phyloP scores from a whole-genome alignment of 1,140 invertebrate species.

The Aphaenogaster rudis region DNA sequence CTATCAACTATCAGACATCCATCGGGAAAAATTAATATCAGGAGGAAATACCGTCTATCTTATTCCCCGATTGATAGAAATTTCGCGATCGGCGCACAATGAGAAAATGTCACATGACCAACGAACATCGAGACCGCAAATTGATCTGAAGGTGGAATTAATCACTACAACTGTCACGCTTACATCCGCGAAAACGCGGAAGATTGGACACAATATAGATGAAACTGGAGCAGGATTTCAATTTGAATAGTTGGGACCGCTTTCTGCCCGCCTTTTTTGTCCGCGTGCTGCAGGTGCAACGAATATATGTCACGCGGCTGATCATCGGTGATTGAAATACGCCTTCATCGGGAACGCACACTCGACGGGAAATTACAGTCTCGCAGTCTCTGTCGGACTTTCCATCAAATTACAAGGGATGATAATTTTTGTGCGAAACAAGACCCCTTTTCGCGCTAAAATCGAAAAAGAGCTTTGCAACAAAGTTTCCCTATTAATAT shows the following conservation, averaged over 20 bases:
- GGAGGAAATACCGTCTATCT: neutral
- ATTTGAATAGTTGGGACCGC: constrained; percentile 47
- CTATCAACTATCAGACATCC: neutral
- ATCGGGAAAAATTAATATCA: constrained; percentile 5
- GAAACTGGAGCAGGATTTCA: constrained; percentile 55
- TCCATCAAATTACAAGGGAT: constrained; percentile 30
- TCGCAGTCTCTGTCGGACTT: constrained; percentile 10
- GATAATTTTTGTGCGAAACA: constrained; percentile 27
- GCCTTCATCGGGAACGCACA: constrained; percentile 14
- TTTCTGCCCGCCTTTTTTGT: constrained; percentile 42
- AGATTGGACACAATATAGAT: constrained; percentile 22
- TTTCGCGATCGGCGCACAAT: constrained; percentile 21
- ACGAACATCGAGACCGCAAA: constrained; percentile 41
- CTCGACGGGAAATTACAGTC: constrained; percentile 34
- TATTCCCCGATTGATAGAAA: constrained; percentile 27
- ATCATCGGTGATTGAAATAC: constrained; percentile 58
- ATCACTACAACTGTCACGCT: constrained; percentile 59
- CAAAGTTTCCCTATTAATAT: too few species aligned
- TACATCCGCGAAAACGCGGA: constrained; percentile 44
- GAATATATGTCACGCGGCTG: constrained; percentile 45
- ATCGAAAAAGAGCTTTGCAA: neutral
- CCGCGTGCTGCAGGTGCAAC: constrained; percentile 37
- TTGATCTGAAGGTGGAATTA: constrained; percentile 58
- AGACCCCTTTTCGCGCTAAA: neutral
- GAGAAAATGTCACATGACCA: constrained; percentile 39